Base-by-base conservation (phyloP, 2,113 vertebrate species). In the Neolamprologus falcicula region DNA sequence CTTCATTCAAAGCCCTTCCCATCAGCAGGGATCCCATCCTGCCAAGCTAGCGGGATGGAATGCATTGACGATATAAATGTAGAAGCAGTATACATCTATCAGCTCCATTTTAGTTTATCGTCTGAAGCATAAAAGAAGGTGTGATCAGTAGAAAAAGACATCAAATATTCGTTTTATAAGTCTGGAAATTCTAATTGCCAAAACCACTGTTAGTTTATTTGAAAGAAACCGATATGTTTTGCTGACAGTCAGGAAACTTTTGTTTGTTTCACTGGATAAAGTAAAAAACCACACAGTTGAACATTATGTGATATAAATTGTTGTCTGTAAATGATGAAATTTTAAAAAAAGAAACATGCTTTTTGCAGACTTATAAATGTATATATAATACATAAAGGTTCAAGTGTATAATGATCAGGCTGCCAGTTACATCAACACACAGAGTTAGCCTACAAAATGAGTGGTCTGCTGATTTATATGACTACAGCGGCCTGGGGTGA, bases 1-100 rank as follows among this genome's bases (percentile, higher is more conserved):
- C 82, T 89, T 90, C 82, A 89, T 84, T 90, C 94, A 63, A 78
- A 90, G 84, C 35, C 83, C 66, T 83, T 92, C 55, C 82, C 28
- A 76, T 93, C 89, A 66, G 80, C 66, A 24, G 79, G 81, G 84
- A 90, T 71, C 6, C 12, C 35, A 68, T 45, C n/a, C 79, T 80
- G 87, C 91, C 87, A 91, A 86, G 59, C 53, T 14, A 82, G 24
- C 17, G 21, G 40, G 31, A n/a, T 35, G 53, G 13, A 59, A 80
- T 47, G n/a, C 17, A 40, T 50, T 79, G 68, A 21, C 17, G 35
- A 50, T 68, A 42, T 31, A 81, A 55, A 40, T 33, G 57, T 12
- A 89, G 12, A 61, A n/a, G 14, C 11, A 19, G 17, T 9, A 13
- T 28, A 19, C 47, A 61, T 73, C 35, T 54, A 53, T 73, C 83